Evolutionary conservation across 2,888 invertebrate genomes (phyloP), one percentile per base, ranked within the genome.

Genomic region (Boloria euphrosyne): DNA sequence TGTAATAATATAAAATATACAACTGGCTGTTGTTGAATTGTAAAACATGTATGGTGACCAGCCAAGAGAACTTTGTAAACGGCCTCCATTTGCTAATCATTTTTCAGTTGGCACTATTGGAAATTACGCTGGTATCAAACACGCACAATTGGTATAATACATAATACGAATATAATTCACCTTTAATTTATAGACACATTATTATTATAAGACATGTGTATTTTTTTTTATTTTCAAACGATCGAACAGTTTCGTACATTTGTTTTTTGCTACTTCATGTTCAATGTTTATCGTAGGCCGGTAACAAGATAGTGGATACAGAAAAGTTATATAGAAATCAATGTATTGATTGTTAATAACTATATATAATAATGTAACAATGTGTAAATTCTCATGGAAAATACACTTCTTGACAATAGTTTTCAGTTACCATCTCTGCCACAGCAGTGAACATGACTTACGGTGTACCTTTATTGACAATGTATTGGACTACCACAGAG

Each of bases 401-500:
- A 63, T 31, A 61, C 47, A 22, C 54, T 62, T 77, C 78, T 78
- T 80, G 86, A 87, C 88, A 88, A 85, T 87, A 81, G 77, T 79
- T 77, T 72, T 81, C 78, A 86, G 87, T 88, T 90, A 88, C 89
- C 89, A 88, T 69, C 44, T 57, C 73, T 74, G 76, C 76, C 78
- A 77, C 78, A 77, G 74, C 76, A 74, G 71, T 66, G 71, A 74
- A 75, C 75, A 78, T 77, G 77, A 78, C 54, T 57, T 62, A 18
- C 44, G 38, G 54, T 53, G 55, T 54, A 57, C 14, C 47, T 38
- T 38, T 46, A 51, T 51, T 52, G 49, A 17, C 38, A 50, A 47
- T 38, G 22, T 51, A 17, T 27, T 49, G 47, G 58, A n/a, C 43
- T 13, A 18, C 16, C 13, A 16, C 38, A 31, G 43, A 17, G 53